A percentile compares a stretch with the other conserved stretches of the same genome.
phyloP scores from a whole-genome alignment of 2,797 vertebrate genomes.

The Nannoperca australis region DNA sequence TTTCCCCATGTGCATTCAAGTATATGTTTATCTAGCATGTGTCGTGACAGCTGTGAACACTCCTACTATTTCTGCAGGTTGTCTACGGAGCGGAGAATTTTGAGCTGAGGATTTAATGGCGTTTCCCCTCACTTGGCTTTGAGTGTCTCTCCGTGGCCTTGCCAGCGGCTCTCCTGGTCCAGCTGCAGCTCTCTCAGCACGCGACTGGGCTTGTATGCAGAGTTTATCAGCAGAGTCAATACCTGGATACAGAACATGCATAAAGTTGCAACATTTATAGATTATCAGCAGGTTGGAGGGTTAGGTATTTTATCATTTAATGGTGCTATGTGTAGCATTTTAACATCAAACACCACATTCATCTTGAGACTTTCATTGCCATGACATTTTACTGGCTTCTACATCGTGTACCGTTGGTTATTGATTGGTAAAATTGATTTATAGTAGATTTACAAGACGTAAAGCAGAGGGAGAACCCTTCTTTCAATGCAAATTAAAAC shows the following conservation, averaged over 20 bases:
- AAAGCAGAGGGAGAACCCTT: background rate
- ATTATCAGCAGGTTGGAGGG: constrained; percentile 8
- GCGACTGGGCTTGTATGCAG: constrained; percentile 97
- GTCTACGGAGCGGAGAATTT: constrained; percentile 35
- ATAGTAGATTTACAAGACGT: background rate
- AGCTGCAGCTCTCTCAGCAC: constrained; percentile 96
- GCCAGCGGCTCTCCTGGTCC: constrained; percentile 96
- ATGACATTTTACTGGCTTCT: background rate
- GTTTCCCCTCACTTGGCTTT: constrained; percentile 95
- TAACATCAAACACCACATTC: constrained; percentile 1
- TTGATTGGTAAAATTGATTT: background rate
- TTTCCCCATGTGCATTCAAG: constrained; percentile 40
- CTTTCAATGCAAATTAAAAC: background rate
- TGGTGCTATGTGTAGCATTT: background rate
- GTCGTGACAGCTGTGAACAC: constrained; percentile 53
- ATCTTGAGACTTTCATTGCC: background rate
- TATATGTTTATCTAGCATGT: constrained; percentile 27
- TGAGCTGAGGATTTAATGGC: constrained; percentile 45
- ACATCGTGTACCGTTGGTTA: background rate
- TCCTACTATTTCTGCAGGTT: constrained; percentile 47
- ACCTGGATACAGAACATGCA: constrained; percentile 84
- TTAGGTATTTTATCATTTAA: background rate
- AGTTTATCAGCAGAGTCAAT: constrained; percentile 95
- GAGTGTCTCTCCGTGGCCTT: constrained; percentile 95
- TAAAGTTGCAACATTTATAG: constrained; percentile 3